Percentiles rank a stretch among this genome's conserved stretches.
Conservation (phyloP, 2,113 vertebrate genomes). For the Herpetotheres cachinnans region DNA sequence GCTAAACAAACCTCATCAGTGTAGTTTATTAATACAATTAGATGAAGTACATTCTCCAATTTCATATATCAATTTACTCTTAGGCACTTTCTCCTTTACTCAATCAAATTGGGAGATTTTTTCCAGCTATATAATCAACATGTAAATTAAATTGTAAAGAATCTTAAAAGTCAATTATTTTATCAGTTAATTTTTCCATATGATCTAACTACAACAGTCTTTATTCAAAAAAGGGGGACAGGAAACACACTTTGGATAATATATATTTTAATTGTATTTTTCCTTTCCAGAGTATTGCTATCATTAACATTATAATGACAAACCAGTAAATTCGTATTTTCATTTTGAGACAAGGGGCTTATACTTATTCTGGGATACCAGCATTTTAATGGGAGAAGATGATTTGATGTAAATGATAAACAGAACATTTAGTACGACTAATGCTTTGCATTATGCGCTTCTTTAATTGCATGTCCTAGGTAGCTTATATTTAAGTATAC, state of each 20-base stretch:
- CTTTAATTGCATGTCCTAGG: constrained; percentile 8
- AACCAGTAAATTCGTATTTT: neutral
- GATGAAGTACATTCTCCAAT: constrained; percentile 13
- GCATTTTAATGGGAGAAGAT: constrained; percentile 36
- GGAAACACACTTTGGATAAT: neutral
- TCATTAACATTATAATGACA: constrained; percentile 37
- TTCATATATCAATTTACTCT: constrained; percentile 51
- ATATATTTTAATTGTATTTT: neutral
- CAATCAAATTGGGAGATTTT: constrained; percentile 54
- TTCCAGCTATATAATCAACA: constrained; percentile 44
- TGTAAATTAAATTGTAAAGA: constrained; percentile 61
- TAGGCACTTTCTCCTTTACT: constrained; percentile 44
- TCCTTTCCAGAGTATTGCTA: neutral
- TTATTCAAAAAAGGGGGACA: constrained; percentile 10
- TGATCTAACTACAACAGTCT: neutral
- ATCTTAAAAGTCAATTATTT: constrained; percentile 50
- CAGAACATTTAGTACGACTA: constrained; percentile 10
- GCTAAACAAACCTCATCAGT: constrained; percentile 53
- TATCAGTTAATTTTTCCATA: neutral
- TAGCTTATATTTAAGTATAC: neutral
- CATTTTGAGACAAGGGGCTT: constrained; percentile 8
- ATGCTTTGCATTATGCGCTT: constrained; percentile 5
- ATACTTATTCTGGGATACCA: neutral
- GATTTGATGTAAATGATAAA: constrained; percentile 32
- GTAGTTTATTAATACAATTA: constrained; percentile 65